Conservation (phyloP, 2,113 vertebrate species). For the Etheostoma cragini region DNA sequence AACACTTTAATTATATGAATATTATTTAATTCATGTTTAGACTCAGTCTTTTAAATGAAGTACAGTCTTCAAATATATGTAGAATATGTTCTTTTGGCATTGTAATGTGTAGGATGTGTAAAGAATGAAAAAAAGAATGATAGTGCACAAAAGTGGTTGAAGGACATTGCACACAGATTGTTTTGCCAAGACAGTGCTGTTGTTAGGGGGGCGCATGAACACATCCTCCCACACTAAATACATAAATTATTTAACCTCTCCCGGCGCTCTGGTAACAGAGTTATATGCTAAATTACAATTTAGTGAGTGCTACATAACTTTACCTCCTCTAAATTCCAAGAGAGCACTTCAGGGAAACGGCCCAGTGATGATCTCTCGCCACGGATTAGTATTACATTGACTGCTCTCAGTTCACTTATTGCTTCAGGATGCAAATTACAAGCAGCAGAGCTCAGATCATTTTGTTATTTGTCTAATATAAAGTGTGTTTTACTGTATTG, state of each 20-base stretch:
- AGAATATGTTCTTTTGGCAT: neutral
- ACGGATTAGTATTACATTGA: conserved; percentile 7
- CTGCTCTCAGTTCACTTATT: conserved; percentile 24
- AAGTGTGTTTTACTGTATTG: conserved; percentile 18
- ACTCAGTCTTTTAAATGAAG: neutral
- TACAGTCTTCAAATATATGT: neutral
- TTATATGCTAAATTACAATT: neutral
- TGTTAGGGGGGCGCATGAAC: neutral
- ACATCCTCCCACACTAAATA: neutral
- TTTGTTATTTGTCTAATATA: conserved; percentile 51
- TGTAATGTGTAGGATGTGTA: neutral
- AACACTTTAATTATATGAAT: neutral
- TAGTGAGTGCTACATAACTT: neutral
- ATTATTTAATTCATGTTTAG: neutral
- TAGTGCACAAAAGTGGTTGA: neutral
- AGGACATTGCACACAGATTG: neutral
- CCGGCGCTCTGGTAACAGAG: neutral
- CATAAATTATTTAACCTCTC: neutral
- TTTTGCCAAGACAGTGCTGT: neutral
- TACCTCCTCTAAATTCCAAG: conserved; percentile 15
- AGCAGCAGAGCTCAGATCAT: conserved; percentile 12
- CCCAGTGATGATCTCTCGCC: neutral
- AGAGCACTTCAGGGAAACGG: neutral
- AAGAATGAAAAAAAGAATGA: neutral
- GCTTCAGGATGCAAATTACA: conserved; percentile 61